phyloP scores from a whole-genome alignment of 1,140 invertebrate species.

The Aplysia californica region DNA sequence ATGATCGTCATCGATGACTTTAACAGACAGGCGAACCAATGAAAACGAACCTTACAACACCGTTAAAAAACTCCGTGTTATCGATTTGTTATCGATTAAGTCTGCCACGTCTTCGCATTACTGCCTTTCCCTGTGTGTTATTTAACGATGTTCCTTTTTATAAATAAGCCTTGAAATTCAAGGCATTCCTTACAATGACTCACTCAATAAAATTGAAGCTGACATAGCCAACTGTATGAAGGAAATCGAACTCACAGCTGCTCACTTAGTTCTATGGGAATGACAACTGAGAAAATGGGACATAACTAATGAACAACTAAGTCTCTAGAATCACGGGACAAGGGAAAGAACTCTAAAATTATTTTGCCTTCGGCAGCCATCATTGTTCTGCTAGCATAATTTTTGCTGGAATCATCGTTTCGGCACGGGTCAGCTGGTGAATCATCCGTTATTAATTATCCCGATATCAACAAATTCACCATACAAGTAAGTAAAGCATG shows the following conservation, averaged over 20 bases:
- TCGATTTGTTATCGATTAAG: background rate
- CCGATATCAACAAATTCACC: background rate
- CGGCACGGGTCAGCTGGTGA: background rate
- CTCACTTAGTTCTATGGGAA: no score
- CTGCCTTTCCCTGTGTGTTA: no score
- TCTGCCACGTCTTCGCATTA: background rate
- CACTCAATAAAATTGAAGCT: no score
- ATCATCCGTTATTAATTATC: background rate
- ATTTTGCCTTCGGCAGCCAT: background rate
- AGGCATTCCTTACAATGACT: no score
- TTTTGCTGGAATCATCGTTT: background rate
- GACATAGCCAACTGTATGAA: no score
- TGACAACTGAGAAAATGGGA: no score
- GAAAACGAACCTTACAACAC: background rate
- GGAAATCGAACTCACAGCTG: no score
- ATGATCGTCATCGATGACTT: no score
- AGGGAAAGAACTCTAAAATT: conserved; percentile 1
- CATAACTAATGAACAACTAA: no score
- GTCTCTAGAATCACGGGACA: background rate
- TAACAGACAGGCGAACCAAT: no score
- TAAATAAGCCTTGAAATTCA: no score
- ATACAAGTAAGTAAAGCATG: background rate
- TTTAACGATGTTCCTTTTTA: no score
- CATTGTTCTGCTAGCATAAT: conserved; percentile 11
- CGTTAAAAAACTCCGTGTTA: background rate